Percentiles rank a stretch among this genome's conserved stretches.
phyloP scores from a whole-genome alignment of 2,888 invertebrate species.

The Stratiomys singularior region DNA sequence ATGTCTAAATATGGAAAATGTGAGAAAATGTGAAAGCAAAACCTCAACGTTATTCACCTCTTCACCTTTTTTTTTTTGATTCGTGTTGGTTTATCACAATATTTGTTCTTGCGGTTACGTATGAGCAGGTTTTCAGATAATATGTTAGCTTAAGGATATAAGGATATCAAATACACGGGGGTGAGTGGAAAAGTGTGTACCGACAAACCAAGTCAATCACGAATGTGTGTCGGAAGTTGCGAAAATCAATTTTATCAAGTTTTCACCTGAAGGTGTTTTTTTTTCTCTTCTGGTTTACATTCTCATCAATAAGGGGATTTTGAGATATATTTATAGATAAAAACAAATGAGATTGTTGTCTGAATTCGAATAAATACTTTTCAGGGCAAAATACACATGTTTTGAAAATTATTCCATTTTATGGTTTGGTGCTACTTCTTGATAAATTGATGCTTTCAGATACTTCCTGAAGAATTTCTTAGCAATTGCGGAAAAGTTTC shows the following conservation, averaged over 20 bases:
- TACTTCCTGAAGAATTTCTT: too few species aligned
- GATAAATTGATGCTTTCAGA: too few species aligned
- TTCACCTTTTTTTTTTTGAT: constrained; percentile 3
- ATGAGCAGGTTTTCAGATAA: not conserved
- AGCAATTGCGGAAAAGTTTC: too few species aligned
- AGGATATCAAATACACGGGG: not conserved
- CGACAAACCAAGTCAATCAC: not conserved
- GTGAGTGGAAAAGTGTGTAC: not conserved
- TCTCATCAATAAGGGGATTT: constrained; percentile 1
- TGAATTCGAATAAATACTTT: too few species aligned
- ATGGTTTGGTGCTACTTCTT: too few species aligned
- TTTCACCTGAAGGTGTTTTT: constrained; percentile 15
- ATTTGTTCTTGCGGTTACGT: not conserved
- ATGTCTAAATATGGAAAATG: constrained; percentile 27
- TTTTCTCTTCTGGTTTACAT: not conserved
- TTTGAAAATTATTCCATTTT: too few species aligned
- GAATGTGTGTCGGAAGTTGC: not conserved
- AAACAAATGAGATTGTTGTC: too few species aligned
- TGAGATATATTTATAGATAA: not conserved
- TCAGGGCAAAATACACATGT: too few species aligned
- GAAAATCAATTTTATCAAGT: constrained; percentile 35
- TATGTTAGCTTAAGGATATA: not conserved
- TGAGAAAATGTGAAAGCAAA: constrained; percentile 3
- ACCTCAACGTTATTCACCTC: not conserved
- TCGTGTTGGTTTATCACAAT: not conserved